These are phyloP conservation scores for Marcusenius ussheri DNA, from an alignment of 2,113 vertebrate genomes.

Conservation along the genomic window DNA sequence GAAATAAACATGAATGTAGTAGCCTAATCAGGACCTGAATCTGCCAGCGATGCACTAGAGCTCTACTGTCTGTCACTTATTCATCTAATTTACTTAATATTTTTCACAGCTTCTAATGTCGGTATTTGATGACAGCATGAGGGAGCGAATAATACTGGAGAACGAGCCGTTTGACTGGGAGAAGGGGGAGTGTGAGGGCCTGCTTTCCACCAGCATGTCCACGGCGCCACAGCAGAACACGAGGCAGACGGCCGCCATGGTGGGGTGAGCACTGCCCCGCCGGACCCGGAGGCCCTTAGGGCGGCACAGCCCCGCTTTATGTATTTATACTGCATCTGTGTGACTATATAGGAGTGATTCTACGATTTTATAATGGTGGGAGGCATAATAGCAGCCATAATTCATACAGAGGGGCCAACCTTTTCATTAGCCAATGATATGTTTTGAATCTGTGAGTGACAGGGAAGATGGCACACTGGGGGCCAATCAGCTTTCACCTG, in stretches of 20 bases:
- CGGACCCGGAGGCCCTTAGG: neutral
- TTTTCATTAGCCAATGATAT: neutral
- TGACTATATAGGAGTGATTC: neutral
- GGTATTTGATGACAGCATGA: conserved; percentile 97
- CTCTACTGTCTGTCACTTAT: neutral
- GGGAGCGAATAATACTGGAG: conserved; percentile 88
- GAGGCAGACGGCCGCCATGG: conserved; percentile 87
- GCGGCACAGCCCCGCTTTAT: neutral
- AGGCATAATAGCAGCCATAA: neutral
- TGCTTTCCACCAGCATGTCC: conserved; percentile 83
- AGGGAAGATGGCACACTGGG: neutral
- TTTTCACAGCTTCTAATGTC: conserved; percentile 86
- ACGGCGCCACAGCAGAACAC: conserved; percentile 90
- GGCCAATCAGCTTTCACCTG: neutral
- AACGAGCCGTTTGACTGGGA: conserved; percentile 98
- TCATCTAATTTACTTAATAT: conserved; percentile 2
- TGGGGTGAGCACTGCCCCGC: conserved; percentile 70
- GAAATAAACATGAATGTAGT: neutral
- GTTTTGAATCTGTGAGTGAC: neutral
- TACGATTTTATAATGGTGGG: neutral
- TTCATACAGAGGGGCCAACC: neutral
- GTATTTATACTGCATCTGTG: neutral
- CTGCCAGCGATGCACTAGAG: neutral
- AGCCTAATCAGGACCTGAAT: neutral
- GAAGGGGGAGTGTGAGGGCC: conserved; percentile 79